Conservation (phyloP, 2,113 vertebrate genomes). For the Crotophaga sulcirostris region DNA sequence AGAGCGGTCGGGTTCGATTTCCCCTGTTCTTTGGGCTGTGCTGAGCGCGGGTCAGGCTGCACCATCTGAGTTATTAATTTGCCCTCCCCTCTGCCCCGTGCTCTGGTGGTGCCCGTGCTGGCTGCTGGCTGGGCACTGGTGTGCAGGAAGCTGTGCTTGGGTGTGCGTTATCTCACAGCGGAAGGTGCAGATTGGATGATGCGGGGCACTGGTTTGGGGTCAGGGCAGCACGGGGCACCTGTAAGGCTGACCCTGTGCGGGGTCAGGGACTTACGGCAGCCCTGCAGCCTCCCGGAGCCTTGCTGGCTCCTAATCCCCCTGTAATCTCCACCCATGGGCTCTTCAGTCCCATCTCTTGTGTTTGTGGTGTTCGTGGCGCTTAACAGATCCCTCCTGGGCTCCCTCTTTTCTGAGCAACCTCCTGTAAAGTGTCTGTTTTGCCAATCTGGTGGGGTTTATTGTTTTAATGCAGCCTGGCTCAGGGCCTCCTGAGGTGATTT, state of each 20-base stretch:
- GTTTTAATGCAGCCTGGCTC: not conserved
- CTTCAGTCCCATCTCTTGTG: not conserved
- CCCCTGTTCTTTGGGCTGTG: not conserved
- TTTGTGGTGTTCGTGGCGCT: not conserved
- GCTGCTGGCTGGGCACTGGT: rapidly evolving
- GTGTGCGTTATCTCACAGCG: not conserved
- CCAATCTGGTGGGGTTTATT: not conserved
- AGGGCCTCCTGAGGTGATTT: not conserved
- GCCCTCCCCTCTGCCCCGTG: not conserved
- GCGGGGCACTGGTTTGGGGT: not conserved
- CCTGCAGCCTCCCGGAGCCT: not conserved
- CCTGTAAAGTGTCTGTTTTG: not conserved
- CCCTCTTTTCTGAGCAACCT: not conserved
- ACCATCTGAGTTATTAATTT: not conserved
- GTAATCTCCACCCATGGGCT: not conserved
- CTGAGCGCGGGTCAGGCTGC: no score
- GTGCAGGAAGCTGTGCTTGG: not conserved
- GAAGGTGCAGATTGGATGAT: not conserved
- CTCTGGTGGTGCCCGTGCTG: not conserved
- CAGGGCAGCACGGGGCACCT: not conserved
- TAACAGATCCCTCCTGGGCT: not conserved
- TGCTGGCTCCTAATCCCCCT: not conserved
- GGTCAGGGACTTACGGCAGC: rapidly evolving
- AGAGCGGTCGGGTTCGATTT: not conserved
- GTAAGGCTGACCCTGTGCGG: not conserved